Evolutionary conservation across 2,113 vertebrate genomes (phyloP), one percentile per base, ranked within the genome.

Genomic region (Xiphophorus maculatus): DNA sequence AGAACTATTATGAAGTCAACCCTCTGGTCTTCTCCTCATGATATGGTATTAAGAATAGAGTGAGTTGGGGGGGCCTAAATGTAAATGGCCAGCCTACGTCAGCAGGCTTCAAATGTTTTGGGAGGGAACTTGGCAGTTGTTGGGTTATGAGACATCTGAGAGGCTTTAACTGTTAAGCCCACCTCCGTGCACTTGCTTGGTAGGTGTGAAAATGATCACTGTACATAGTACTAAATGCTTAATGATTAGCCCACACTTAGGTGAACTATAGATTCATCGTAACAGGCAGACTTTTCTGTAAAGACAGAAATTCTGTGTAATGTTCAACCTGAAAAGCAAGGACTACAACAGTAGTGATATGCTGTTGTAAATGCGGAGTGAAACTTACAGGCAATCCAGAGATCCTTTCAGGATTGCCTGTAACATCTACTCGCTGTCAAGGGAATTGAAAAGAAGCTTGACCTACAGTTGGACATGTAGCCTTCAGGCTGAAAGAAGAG

Each of bases 121-220:
- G 78, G 81, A 84, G 87, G 89, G 88, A 84, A 89, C 90, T 95
- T 93, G 93, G 94, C 93, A 88, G 80, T 77, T 86, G 81, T 87
- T 82, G 66, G 90, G 86, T 89, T 89, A 91, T 14, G 0, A 4
- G 94, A 95, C 71, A 94, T 68, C 72, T 91, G 95, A 97, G 94
- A 96, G 88, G 88, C 84, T 90, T 84, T 40, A 89, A 89, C 89
- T 90, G 90, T 75, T 91, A 87, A 93, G 87, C 92, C 90, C 71
- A 76, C 58, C 73, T 76, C 76, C 73, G 73, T 93, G 51, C 92
- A 74, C 73, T 79, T 58, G 62, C 79, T 22, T 90, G 75, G 58
- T 91, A 84, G 85, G 90, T 95, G 93, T 93, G 90, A 93, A 90
- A 92, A 85, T 80, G 80, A 71, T 88, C 76, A 89, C 77, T 87